Base-by-base conservation (phyloP, 2,797 vertebrate species). In the Sebastes hubbsi region DNA sequence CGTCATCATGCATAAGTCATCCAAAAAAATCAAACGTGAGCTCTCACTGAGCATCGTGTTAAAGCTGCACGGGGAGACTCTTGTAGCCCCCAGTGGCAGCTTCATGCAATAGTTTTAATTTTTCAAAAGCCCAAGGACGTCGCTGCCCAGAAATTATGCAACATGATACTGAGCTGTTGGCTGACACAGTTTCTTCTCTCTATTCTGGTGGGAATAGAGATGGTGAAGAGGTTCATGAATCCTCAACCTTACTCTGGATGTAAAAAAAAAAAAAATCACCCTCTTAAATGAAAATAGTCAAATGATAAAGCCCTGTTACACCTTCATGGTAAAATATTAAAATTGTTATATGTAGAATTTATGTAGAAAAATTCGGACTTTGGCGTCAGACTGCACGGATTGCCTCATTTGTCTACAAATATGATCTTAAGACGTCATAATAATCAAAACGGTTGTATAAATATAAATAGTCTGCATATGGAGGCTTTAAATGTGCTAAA, bases 171-270 rank as follows among this genome's bases (percentile, higher is more conserved):
- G 62, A 75, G 61, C 56, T 36, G 27, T 10, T 54, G 38, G 56
- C 25, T 83, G 72, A 83, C 55, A 81, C 55, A 27, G 34, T 83
- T 83, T 72, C 60, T 36, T 72, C 27, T 74, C 46, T 76, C 5
- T 29, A 0, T 27, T n/a, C 55, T 22, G 22, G 24, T 14, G 20
- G 16, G 54, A 22, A 38, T 0, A 22, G 71, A 66, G 34, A 67
- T 24, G 30, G 2, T 24, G 56, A 56, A 16, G 29, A 61, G 24
- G 25, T 42, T 46, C 13, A 18, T 27, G 29, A 60, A 24, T 32
- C 29, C 16, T 4, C 13, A 4, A 22, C 18, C 2, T 30, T 2
- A 18, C 30, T 55, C 22, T 29, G 24, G 18, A 61, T 22, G 42
- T 27, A 36, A 2, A 36, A 68, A 42, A 27, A 1, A 24, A 9